Evolutionary conservation across 2,113 vertebrate genomes (phyloP).

Genomic region (Galbula dea): DNA sequence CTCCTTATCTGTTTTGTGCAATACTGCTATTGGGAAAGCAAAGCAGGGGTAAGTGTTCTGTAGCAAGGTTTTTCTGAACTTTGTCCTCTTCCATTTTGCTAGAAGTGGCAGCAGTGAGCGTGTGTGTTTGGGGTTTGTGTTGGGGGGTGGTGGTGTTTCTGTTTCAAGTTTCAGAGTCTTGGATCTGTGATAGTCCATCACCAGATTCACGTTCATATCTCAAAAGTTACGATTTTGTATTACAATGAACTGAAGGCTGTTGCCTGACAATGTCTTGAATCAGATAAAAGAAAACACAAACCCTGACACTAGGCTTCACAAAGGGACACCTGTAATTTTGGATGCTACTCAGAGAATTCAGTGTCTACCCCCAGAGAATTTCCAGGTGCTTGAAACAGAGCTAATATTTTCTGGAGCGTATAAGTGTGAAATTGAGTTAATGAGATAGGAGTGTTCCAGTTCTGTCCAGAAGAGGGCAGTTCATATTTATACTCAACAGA

Average conservation of each 20-base stretch:
- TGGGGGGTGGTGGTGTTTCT: not conserved
- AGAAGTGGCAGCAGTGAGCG: not conserved
- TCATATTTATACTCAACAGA: not conserved
- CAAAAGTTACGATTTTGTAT: not conserved
- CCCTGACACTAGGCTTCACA: not conserved
- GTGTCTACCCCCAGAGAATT: not conserved
- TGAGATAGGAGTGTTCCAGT: not conserved
- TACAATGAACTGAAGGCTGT: not conserved
- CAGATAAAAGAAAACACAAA: not conserved
- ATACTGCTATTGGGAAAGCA: not conserved
- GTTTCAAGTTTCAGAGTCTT: not conserved
- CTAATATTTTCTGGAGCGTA: not conserved
- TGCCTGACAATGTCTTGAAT: not conserved
- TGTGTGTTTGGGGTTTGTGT: not conserved
- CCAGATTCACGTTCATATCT: not conserved
- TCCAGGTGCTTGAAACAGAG: not conserved
- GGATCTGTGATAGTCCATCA: not conserved
- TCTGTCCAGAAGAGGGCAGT: conserved; percentile 40
- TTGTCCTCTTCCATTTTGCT: not conserved
- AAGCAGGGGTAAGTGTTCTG: not conserved
- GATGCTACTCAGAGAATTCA: not conserved
- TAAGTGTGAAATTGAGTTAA: not conserved
- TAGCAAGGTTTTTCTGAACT: not conserved
- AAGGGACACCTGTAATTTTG: not conserved
- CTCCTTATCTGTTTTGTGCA: not conserved